These are phyloP conservation scores for Ophion ellenae DNA, from an alignment of 2,888 invertebrate species.

Conservation along the genomic window DNA sequence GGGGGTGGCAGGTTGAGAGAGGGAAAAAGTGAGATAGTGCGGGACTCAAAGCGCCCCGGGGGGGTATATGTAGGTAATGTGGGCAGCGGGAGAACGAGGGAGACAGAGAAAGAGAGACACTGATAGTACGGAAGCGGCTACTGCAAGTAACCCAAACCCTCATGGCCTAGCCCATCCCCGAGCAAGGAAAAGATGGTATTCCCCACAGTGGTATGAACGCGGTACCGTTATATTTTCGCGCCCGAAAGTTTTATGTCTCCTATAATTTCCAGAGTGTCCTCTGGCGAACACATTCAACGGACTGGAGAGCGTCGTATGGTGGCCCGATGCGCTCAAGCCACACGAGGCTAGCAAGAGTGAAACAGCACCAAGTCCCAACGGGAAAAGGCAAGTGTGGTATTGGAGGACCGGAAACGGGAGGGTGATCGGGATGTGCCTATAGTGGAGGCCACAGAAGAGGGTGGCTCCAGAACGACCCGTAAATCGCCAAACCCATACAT, in stretches of 20 bases:
- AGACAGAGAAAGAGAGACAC: slow-evolving; percentile 23
- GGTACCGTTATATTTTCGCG: slow-evolving; percentile 69
- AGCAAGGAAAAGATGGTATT: slow-evolving; percentile 69
- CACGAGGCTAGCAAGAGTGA: slow-evolving; percentile 25
- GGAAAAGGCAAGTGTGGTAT: slow-evolving; percentile 30
- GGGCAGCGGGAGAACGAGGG: slow-evolving; percentile 14
- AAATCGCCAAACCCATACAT: slow-evolving; percentile 64
- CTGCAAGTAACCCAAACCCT: slow-evolving; percentile 22
- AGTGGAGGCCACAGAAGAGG: slow-evolving; percentile 22
- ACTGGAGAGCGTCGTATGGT: slow-evolving; percentile 56
- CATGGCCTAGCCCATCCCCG: slow-evolving; percentile 30
- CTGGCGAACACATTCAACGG: slow-evolving; percentile 61
- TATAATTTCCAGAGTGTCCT: slow-evolving; percentile 70
- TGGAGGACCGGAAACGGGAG: slow-evolving; percentile 8
- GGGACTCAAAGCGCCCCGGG: slow-evolving; percentile 40
- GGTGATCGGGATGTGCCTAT: slow-evolving; percentile 45
- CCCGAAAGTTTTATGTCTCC: slow-evolving; percentile 70
- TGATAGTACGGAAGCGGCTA: slow-evolving; percentile 40
- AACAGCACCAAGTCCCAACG: slow-evolving; percentile 51
- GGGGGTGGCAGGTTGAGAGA: slow-evolving; percentile 1
- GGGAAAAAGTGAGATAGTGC: slow-evolving; percentile 50
- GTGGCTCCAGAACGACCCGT: slow-evolving; percentile 56
- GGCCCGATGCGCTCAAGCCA: slow-evolving; percentile 44
- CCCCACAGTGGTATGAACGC: slow-evolving; percentile 60
- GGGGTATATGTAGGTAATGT: slow-evolving; percentile 48